Conservation (phyloP, 2,797 vertebrate genomes). For the Triplophysa yarkandensis region DNA sequence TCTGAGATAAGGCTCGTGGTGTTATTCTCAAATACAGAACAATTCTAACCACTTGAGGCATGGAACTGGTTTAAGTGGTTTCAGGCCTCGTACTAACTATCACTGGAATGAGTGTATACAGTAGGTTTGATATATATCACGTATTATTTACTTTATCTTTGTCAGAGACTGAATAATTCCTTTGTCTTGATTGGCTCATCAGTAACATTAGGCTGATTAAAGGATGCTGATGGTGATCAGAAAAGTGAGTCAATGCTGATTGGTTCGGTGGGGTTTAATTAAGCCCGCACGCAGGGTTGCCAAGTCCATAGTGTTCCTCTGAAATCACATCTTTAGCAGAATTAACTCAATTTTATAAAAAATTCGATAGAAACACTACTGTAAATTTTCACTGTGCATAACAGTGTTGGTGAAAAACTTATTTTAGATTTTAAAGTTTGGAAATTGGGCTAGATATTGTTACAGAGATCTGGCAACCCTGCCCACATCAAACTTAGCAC, state of each 20-base stretch:
- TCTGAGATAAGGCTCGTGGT: constrained; percentile 22
- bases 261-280: constrained; percentile 28
- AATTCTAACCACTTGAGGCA: constrained; percentile 29
- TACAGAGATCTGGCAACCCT: no score
- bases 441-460: no score
- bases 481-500: no score
- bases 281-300: not conserved
- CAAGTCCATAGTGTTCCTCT: no score
- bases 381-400: no score
- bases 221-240: constrained; percentile 37
- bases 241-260: constrained; percentile 31
- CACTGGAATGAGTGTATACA: not conserved
- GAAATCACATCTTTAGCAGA: no score
- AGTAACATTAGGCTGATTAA: constrained; percentile 42
- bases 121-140: not conserved
- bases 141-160: not conserved
- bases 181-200: constrained; percentile 28
- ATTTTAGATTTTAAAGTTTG: no score
- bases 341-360: no score
- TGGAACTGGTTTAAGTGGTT: constrained; percentile 9
- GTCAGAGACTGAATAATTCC: not conserved
- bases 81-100: not conserved
- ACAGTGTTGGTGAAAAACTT: no score
- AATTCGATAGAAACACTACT: no score
- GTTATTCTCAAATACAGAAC: constrained; percentile 26